A percentile compares a stretch with the other conserved stretches of the same genome.
Evolutionary conservation across 2,113 vertebrate species (phyloP).

Genomic region (Aphelocoma coerulescens): DNA sequence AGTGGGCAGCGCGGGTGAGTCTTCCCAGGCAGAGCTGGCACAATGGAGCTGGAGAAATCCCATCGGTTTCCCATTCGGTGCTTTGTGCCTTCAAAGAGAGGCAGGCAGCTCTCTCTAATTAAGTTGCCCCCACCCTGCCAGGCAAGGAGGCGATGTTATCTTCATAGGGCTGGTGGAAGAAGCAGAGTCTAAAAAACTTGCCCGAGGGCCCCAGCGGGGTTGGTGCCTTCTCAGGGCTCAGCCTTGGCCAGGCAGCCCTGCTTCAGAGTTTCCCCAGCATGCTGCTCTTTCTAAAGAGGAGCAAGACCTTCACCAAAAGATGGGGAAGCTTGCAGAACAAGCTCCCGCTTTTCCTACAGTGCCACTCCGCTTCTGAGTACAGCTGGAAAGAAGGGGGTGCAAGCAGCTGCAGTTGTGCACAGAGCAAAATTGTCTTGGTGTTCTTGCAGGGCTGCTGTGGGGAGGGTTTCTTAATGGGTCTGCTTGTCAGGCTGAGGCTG

Average conservation of each 20-base stretch:
- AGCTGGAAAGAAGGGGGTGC: not conserved
- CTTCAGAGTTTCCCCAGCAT: not conserved
- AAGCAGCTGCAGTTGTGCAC: not conserved
- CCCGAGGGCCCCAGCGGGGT: accelerated
- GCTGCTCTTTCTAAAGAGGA: not conserved
- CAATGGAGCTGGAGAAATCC: not conserved
- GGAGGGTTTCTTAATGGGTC: not conserved
- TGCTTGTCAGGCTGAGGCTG: constrained; percentile 43
- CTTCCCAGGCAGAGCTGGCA: not conserved
- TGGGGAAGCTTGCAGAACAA: accelerated
- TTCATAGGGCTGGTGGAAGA: not conserved
- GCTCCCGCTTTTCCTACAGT: not conserved
- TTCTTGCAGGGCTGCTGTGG: not conserved
- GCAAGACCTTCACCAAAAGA: not conserved
- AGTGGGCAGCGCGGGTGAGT: accelerated
- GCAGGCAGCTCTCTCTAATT: not conserved
- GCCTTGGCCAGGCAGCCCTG: not conserved
- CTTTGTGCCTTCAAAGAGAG: not conserved
- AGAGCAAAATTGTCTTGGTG: constrained; percentile 2
- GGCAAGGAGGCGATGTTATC: not conserved
- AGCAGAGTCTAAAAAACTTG: not conserved
- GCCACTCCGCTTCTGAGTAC: not conserved
- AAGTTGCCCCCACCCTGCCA: not conserved
- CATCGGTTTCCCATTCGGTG: accelerated
- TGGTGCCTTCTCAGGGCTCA: not conserved